Evolutionary conservation across 2,113 vertebrate species (phyloP), one percentile per base, ranked within the genome.

Genomic region (Aythya baeri): DNA sequence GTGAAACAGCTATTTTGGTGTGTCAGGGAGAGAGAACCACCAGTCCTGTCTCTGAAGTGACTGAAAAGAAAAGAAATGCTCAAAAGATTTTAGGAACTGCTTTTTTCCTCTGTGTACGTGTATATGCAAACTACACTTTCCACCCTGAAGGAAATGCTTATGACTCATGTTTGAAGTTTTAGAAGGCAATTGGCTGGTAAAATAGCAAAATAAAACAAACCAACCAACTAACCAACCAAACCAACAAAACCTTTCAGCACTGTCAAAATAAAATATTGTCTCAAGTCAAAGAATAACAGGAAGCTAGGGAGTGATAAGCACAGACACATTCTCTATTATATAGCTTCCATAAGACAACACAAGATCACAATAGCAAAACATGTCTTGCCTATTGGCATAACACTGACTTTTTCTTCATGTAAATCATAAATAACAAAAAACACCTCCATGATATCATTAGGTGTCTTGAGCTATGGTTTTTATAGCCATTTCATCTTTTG

Each of bases 41-140:
- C 77, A 54, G n/a, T 31, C 18, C 18, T 52, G 78, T 31, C 52
- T 59, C 41, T 59, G 46, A 3, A 71, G 31, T 29, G 31, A 88
- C 62, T 62, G 57, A 66, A 85, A 46, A 54, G 65, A 49, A 49
- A 49, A 62, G 43, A 61, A 83, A 52, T 55, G 31, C 87, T 57
- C 32, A 8, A 83, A 62, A 80, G 41, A 14, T 85, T 96, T 89
- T 63, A 96, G 96, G 91, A 97, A 97, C 55, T 46, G 31, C 10
- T 49, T 71, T 78, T 75, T 78, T 20, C 43, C 85, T 70, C 29
- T 49, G 3, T 61, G 49, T 50, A 38, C 67, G 44, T 13, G 22
- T 50, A 22, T 82, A 27, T 44, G 41, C 52, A 6, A 74, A 81
- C 52, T 31, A 15, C 17, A 55, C 76, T 61, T 76, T 62, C 23